phyloP scores from a whole-genome alignment of 2,113 vertebrate species.

The Hippocampus zosterae region DNA sequence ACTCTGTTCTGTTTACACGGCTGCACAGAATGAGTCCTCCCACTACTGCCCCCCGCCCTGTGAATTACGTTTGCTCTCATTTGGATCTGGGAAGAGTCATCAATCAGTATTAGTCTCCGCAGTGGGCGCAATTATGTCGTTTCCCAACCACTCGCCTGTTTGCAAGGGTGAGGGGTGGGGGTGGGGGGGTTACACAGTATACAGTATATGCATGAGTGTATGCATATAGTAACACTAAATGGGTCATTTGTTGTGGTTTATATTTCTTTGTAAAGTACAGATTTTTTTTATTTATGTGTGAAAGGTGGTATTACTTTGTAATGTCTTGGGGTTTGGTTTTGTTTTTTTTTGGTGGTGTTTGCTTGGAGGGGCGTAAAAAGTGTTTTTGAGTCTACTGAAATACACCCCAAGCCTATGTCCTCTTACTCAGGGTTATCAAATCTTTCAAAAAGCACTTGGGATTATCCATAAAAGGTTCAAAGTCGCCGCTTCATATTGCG shows the following conservation, averaged over 20 bases:
- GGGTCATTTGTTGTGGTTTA: constrained; percentile 48
- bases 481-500: neutral
- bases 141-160: constrained; percentile 56
- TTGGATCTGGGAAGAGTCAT: constrained; percentile 56
- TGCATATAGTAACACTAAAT: constrained; percentile 73
- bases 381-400: constrained; percentile 55
- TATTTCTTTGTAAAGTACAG: constrained; percentile 59
- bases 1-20: constrained; percentile 62
- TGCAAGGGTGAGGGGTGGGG: constrained; percentile 43
- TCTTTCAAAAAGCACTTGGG: constrained; percentile 64
- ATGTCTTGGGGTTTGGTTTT: constrained; percentile 29
- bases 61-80: constrained; percentile 58
- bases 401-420: constrained; percentile 59
- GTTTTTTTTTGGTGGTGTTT: constrained; percentile 36
- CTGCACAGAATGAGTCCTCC: constrained; percentile 39
- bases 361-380: constrained; percentile 29
- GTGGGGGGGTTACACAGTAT: constrained; percentile 48
- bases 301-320: constrained; percentile 53
- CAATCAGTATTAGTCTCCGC: constrained; percentile 66
- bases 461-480: constrained; percentile 54
- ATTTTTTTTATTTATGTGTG: constrained; percentile 70
- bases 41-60: constrained; percentile 30
- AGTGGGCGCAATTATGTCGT: constrained; percentile 56
- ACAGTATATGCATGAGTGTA: constrained; percentile 72
- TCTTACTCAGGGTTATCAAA: constrained; percentile 71